Percentiles rank a stretch among this genome's conserved stretches.
phyloP scores from a whole-genome alignment of 2,113 vertebrate species.

The Vombatus ursinus region DNA sequence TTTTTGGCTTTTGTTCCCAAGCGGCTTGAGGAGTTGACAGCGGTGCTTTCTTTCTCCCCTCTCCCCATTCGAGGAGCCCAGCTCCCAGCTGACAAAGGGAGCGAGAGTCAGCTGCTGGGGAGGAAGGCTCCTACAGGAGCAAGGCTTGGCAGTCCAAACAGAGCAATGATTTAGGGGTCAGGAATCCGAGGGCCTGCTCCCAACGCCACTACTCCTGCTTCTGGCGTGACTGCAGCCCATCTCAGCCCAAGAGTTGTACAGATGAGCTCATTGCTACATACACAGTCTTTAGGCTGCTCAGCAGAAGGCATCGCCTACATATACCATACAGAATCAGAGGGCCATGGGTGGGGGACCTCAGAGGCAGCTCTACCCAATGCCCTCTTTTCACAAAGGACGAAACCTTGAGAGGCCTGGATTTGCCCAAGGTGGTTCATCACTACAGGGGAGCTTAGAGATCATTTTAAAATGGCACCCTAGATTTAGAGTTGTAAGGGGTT shows the following conservation, averaged over 20 bases:
- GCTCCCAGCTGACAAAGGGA: background rate
- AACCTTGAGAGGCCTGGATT: no score
- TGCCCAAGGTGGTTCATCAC: background rate
- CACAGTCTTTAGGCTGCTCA: background rate
- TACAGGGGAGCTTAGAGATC: background rate
- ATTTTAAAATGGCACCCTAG: background rate
- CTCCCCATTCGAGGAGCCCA: background rate
- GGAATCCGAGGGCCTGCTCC: background rate
- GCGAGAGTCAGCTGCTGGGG: background rate
- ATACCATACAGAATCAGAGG: rapidly evolving
- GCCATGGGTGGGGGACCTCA: background rate
- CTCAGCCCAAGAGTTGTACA: background rate
- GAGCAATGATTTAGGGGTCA: background rate
- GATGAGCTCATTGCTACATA: background rate
- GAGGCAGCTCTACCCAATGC: background rate
- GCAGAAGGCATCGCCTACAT: background rate
- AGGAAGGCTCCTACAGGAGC: background rate
- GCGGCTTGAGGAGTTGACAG: background rate
- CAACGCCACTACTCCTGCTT: background rate
- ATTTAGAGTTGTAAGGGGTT: background rate
- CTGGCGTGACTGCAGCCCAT: background rate
- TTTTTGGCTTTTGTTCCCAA: background rate
- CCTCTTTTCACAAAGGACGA: no score
- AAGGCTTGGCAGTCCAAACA: background rate
- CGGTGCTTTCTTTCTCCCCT: background rate